phyloP scores from a whole-genome alignment of 1,140 invertebrate genomes.

The Anastrepha ludens region DNA sequence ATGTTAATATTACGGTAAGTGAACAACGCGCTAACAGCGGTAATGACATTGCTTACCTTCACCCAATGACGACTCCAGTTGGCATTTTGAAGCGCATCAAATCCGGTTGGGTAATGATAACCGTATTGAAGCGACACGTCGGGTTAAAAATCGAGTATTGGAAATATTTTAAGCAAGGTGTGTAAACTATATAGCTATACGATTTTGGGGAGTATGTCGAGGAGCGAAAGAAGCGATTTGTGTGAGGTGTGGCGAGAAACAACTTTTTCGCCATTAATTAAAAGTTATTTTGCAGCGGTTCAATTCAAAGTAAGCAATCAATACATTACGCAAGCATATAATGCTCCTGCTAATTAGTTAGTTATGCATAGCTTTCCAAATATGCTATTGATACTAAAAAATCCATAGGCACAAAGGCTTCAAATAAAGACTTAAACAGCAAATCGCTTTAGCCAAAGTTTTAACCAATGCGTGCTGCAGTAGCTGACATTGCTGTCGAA shows the following conservation, averaged over 20 bases:
- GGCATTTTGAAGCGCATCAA: neutral
- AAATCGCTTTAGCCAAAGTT: neutral
- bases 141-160: too few relatives aligned
- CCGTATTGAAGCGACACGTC: neutral
- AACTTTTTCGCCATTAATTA: too few relatives aligned
- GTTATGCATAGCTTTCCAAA: neutral
- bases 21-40: neutral
- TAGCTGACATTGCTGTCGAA: neutral
- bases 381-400: neutral
- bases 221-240: too few relatives aligned
- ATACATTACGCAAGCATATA: too few relatives aligned
- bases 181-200: too few relatives aligned
- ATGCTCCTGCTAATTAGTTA: too few relatives aligned
- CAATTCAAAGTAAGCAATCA: constrained; percentile 1
- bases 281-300: neutral
- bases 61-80: neutral
- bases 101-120: too few relatives aligned
- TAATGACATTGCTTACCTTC: constrained; percentile 24
- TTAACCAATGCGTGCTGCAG: neutral
- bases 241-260: too few relatives aligned
- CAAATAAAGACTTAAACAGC: neutral
- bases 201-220: too few relatives aligned
- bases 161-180: too few relatives aligned
- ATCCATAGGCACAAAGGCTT: neutral
- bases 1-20: neutral